Conservation (phyloP, 2,888 invertebrate genomes). For the Drosophila paramelanica region DNA sequence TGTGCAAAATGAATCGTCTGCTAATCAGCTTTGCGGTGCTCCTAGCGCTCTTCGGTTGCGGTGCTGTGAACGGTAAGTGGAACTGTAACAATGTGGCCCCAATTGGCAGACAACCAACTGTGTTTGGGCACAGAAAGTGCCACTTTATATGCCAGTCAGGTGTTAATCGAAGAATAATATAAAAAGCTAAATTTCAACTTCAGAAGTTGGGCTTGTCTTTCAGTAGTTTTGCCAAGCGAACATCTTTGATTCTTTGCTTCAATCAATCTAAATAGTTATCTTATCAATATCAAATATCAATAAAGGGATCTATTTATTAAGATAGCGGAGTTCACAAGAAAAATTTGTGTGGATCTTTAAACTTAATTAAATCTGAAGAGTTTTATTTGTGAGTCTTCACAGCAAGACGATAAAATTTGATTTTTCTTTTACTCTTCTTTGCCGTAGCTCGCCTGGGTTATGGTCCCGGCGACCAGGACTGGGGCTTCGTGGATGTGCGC, state of each 20-base stretch:
- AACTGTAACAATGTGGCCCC: conserved; percentile 26
- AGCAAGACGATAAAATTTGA: neutral
- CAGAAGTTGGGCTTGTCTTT: neutral
- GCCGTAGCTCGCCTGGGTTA: conserved; percentile 84
- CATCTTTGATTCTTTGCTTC: neutral
- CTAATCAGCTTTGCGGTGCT: conserved; percentile 44
- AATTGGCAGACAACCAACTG: conserved; percentile 32
- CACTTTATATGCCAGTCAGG: conserved; percentile 40
- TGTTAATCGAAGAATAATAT: conserved; percentile 25
- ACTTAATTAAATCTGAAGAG: conserved; percentile 24
- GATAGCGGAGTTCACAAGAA: conserved; percentile 20
- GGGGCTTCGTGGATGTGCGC: conserved; percentile 90
- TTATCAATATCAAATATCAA: conserved; percentile 24
- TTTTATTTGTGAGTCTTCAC: neutral
- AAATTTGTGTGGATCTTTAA: neutral
- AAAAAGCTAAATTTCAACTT: neutral
- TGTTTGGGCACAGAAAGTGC: conserved; percentile 1
- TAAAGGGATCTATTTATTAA: neutral
- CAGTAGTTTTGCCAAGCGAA: neutral
- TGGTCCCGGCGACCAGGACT: conserved; percentile 89
- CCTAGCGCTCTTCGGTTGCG: conserved; percentile 42
- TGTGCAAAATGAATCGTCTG: conserved; percentile 55
- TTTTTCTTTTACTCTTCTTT: neutral
- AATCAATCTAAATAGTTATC: conserved; percentile 28
- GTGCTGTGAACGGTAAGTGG: conserved; percentile 62